Conservation (phyloP, 2,797 vertebrate genomes). For the Sebastes hubbsi region DNA sequence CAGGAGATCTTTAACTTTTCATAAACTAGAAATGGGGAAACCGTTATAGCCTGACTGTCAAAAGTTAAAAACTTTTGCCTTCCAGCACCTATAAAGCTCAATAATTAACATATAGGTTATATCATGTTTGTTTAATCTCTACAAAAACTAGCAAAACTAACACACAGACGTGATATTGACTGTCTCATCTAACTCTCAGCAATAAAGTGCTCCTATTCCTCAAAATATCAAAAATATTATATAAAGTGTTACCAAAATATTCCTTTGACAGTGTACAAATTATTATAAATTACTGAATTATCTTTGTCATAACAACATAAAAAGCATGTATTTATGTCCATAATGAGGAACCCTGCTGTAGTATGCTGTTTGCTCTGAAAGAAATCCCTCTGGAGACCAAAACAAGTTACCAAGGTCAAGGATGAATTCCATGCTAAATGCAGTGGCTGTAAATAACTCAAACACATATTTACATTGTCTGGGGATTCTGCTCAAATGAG, state of each 20-base stretch:
- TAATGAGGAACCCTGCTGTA: not conserved
- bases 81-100: not conserved
- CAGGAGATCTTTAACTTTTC: not conserved
- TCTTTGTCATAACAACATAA: not conserved
- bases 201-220: not conserved
- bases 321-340: not conserved
- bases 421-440: constrained; percentile 25
- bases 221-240: not conserved
- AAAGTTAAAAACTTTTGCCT: not conserved
- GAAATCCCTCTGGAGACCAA: constrained; percentile 4
- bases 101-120: too few species aligned
- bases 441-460: constrained; percentile 36
- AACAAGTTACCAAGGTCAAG: constrained; percentile 30
- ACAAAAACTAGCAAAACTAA: not conserved
- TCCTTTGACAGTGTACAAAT: not conserved
- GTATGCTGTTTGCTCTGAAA: not conserved
- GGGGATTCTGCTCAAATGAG: constrained; percentile 31
- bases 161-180: not conserved
- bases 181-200: not conserved
- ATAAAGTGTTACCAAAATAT: not conserved
- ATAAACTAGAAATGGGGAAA: not conserved
- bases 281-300: not conserved
- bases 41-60: not conserved
- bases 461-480: constrained; percentile 31
- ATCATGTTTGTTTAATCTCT: not conserved